These are phyloP conservation scores for Lates japonicus DNA, from an alignment of 2,797 vertebrate genomes.

Conservation along the genomic window DNA sequence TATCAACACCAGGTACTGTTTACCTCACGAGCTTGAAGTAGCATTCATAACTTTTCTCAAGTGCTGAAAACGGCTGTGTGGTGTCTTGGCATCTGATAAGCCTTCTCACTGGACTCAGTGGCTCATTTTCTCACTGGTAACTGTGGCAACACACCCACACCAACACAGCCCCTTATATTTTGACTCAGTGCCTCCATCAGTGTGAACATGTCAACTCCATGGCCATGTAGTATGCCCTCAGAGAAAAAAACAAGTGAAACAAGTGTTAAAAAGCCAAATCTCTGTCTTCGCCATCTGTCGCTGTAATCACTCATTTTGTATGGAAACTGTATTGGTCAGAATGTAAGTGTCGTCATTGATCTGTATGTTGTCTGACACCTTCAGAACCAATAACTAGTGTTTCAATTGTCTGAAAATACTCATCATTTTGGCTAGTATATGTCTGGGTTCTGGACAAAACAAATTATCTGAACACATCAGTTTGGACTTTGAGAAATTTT, in stretches of 20 bases:
- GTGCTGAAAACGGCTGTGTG: neutral
- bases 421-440: neutral
- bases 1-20: neutral
- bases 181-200: conserved; percentile 1
- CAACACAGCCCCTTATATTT: conserved; percentile 11
- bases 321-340: neutral
- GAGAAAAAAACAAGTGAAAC: neutral
- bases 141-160: conserved; percentile 20
- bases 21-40: neutral
- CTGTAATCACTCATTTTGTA: conserved; percentile 4
- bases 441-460: neutral
- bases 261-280: neutral
- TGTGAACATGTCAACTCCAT: conserved; percentile 1
- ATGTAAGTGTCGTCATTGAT: neutral
- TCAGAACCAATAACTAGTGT: neutral
- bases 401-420: neutral
- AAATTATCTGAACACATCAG: neutral
- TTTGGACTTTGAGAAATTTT: neutral
- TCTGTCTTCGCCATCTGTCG: neutral
- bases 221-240: neutral
- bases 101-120: neutral
- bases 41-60: neutral
- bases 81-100: conserved; percentile 6
- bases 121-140: conserved; percentile 19
- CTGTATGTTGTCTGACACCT: neutral